Evolutionary conservation across 2,113 vertebrate species (phyloP).

Genomic region (Ophthalmolycus amberensis): DNA sequence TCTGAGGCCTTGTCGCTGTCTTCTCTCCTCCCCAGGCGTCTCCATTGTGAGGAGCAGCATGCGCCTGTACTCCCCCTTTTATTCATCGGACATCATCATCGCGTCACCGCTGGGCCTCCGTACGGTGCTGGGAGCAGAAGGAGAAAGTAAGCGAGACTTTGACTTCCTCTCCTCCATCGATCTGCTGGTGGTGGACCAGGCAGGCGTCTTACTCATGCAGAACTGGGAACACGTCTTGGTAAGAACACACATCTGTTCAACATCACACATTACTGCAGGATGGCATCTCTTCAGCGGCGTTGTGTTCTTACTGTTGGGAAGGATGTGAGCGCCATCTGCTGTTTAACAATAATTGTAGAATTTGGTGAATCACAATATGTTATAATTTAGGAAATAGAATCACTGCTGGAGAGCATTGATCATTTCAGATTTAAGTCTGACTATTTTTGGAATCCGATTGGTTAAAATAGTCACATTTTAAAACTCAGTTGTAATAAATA

Average conservation of each 20-base stretch:
- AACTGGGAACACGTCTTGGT: slow-evolving; percentile 99
- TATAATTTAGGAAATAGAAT: neutral
- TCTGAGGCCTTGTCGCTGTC: neutral
- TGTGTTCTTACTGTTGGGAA: neutral
- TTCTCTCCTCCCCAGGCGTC: slow-evolving; percentile 81
- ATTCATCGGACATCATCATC: slow-evolving; percentile 96
- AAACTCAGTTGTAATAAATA: neutral
- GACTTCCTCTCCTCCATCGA: slow-evolving; percentile 98
- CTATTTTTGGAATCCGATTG: neutral
- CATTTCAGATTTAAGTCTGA: neutral
- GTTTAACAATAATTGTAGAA: neutral
- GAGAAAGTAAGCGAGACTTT: slow-evolving; percentile 92
- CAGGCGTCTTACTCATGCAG: slow-evolving; percentile 97
- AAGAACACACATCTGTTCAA: slow-evolving; percentile 30
- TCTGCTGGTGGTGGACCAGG: slow-evolving; percentile 93
- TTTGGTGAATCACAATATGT: neutral
- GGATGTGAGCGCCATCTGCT: slow-evolving; percentile 31
- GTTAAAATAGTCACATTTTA: neutral
- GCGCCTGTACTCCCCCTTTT: slow-evolving; percentile 95
- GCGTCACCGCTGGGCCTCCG: slow-evolving; percentile 95
- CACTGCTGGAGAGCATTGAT: neutral
- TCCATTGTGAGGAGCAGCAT: slow-evolving; percentile 91
- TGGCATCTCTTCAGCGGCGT: neutral
- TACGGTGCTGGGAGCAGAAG: slow-evolving; percentile 91
- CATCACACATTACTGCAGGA: accelerated